Conservation (phyloP, 1,140 invertebrate species). For the Tachypleus tridentatus region DNA sequence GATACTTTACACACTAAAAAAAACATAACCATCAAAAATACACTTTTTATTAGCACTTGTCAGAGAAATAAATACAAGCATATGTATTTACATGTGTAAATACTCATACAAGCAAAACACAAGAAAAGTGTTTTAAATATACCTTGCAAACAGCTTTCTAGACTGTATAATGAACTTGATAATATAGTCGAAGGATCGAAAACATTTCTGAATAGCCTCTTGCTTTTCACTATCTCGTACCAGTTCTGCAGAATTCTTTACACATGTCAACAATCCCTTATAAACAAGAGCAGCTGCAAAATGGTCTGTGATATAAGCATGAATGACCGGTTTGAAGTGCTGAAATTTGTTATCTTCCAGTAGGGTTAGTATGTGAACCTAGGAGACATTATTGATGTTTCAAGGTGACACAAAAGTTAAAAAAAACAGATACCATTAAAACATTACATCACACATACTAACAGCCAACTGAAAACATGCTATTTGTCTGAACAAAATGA, state of each 20-base stretch:
- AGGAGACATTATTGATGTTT: conserved; percentile 29
- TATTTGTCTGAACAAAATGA: too few relatives aligned
- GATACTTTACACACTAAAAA: too few relatives aligned
- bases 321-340: conserved; percentile 88
- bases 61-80: too few relatives aligned
- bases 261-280: conserved; percentile 71
- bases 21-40: too few relatives aligned
- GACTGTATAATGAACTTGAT: conserved; percentile 93
- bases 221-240: conserved; percentile 60
- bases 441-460: too few relatives aligned
- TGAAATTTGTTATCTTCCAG: conserved; percentile 86
- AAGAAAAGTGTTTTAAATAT: not conserved
- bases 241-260: conserved; percentile 81
- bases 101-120: too few relatives aligned
- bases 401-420: not conserved
- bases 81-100: too few relatives aligned
- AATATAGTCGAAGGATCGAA: conserved; percentile 82
- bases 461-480: too few relatives aligned
- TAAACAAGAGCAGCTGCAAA: conserved; percentile 92
- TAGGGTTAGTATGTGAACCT: conserved; percentile 82
- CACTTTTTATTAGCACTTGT: too few relatives aligned
- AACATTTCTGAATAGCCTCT: conserved; percentile 78
- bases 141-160: conserved; percentile 61
- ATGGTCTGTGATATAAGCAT: conserved; percentile 87
- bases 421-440: too few relatives aligned